Conservation (phyloP, 2,888 invertebrate species). For the Aelia acuminata region DNA sequence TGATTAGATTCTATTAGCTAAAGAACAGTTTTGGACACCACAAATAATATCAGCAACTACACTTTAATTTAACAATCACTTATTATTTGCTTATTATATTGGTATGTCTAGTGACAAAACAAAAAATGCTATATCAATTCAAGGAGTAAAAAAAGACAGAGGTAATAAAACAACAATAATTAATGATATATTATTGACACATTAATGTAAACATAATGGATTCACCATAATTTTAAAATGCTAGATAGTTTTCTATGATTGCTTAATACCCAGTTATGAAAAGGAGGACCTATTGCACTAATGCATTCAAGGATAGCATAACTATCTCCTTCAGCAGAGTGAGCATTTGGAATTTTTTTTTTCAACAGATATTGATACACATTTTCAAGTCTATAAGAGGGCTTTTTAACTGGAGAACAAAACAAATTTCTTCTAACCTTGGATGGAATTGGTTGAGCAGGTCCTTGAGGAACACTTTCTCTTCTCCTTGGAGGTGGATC, state of each 20-base stretch:
- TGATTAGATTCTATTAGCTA: too few relatives aligned
- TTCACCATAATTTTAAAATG: constrained; percentile 63
- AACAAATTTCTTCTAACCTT: constrained; percentile 42
- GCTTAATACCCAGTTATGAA: constrained; percentile 64
- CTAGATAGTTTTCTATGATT: constrained; percentile 61
- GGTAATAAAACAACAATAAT: background rate
- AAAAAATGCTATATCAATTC: background rate
- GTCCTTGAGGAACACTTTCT: constrained; percentile 53
- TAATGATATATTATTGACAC: background rate
- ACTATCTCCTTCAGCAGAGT: constrained; percentile 64
- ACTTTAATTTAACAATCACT: background rate
- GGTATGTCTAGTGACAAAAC: background rate
- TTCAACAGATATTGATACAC: constrained; percentile 63
- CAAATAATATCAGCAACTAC: background rate
- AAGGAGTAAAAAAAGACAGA: background rate
- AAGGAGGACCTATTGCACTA: constrained; percentile 62
- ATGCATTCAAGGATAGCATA: constrained; percentile 62
- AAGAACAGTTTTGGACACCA: background rate
- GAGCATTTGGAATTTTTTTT: constrained; percentile 60
- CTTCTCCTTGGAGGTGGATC: constrained; percentile 44
- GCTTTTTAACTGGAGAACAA: constrained; percentile 52
- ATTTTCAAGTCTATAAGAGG: constrained; percentile 62
- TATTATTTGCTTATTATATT: background rate
- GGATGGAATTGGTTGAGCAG: background rate
- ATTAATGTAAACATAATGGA: background rate